phyloP scores from a whole-genome alignment of 2,113 vertebrate species.

The Pterophyllum scalare region DNA sequence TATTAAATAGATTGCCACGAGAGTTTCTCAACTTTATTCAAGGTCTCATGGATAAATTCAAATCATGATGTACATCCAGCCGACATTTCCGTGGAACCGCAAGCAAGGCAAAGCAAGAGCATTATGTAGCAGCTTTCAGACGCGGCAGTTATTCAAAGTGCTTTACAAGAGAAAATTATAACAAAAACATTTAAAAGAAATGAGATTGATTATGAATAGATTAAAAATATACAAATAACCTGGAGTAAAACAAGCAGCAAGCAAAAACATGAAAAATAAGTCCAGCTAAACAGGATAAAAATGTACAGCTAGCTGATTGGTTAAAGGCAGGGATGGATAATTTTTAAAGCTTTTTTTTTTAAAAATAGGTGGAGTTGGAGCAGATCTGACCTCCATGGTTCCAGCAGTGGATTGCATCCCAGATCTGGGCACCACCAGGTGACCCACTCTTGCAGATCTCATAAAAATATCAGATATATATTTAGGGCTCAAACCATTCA shows the following conservation, averaged over 20 bases:
- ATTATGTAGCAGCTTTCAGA: neutral
- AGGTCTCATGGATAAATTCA: neutral
- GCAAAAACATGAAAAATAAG: neutral
- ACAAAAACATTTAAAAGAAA: neutral
- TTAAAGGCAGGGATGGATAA: neutral
- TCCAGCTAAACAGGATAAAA: neutral
- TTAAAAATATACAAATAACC: no score
- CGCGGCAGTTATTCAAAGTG: neutral
- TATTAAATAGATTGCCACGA: accelerated
- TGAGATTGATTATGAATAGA: no score
- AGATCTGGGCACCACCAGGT: no score
- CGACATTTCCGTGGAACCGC: neutral
- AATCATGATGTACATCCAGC: neutral
- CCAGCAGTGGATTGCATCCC: no score
- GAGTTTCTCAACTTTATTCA: neutral
- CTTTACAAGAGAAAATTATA: neutral
- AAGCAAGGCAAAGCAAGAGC: accelerated
- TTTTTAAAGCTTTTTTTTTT: neutral
- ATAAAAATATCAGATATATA: no score
- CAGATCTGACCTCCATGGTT: no score
- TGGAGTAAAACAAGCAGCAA: no score
- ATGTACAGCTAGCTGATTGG: neutral
- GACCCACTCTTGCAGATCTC: no score
- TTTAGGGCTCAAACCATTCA: no score
- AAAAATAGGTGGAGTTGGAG: no score